Conservation (phyloP, 2,113 vertebrate species). For the Himantopus leucocephalus region DNA sequence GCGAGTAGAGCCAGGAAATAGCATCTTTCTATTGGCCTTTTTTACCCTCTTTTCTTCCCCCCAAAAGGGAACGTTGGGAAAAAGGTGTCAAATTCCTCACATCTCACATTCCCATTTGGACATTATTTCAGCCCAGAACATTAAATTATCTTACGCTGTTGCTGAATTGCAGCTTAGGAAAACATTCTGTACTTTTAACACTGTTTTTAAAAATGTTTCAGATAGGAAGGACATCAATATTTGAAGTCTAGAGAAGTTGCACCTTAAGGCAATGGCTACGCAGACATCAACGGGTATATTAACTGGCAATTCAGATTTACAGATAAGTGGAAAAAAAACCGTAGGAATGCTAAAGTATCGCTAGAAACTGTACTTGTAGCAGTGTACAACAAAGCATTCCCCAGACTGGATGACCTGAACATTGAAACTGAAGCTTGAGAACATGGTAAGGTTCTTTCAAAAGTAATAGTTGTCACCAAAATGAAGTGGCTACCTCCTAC, state of each 20-base stretch:
- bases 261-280: background rate
- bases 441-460: background rate
- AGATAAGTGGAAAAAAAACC: too few species aligned
- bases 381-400: background rate
- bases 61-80: background rate
- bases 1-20: background rate
- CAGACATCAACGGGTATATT: background rate
- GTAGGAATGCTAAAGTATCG: background rate
- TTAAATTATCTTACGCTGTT: background rate
- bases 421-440: background rate
- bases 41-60: background rate
- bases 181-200: background rate
- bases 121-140: background rate
- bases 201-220: background rate
- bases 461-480: background rate
- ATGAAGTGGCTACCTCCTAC: background rate
- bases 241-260: background rate
- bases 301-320: background rate
- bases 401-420: background rate
- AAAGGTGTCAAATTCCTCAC: background rate
- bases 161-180: background rate
- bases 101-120: background rate
- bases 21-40: background rate
- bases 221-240: background rate
- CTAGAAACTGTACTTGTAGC: background rate